Evolutionary conservation across 2,797 vertebrate genomes (phyloP).

Genomic region (Sebastes oblongus): DNA sequence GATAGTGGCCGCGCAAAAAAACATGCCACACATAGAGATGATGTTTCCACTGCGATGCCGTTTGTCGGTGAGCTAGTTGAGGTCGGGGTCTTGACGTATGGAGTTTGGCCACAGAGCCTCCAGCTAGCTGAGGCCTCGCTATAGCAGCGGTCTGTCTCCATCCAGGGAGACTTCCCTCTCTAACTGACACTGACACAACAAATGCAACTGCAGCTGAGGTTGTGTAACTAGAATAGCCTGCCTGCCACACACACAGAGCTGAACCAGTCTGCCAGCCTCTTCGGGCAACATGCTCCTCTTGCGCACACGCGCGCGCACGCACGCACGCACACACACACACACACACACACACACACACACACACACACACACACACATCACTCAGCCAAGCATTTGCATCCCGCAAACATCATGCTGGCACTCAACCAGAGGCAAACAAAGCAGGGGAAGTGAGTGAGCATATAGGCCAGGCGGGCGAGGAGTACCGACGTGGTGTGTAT

Average conservation of each 20-base stretch:
- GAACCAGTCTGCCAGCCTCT: neutral
- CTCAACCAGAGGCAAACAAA: conserved; percentile 72
- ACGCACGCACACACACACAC: conserved; percentile 3
- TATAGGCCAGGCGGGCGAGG: conserved; percentile 62
- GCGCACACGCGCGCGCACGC: too few species aligned
- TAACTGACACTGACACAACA: conserved; percentile 64
- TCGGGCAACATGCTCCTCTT: too few species aligned
- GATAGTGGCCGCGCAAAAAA: neutral
- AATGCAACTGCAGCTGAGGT: conserved; percentile 59
- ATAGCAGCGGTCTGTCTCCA: conserved; percentile 31
- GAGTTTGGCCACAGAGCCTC: conserved; percentile 39
- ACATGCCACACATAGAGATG: neutral
- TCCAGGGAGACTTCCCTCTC: conserved; percentile 48
- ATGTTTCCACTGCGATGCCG: conserved; percentile 15
- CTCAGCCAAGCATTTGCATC: conserved; percentile 74
- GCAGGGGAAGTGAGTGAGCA: conserved; percentile 71
- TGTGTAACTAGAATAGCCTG: conserved; percentile 64
- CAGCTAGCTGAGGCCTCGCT: conserved; percentile 22
- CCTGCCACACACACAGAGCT: conserved; percentile 2
- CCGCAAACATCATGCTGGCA: conserved; percentile 73
- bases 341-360: neutral
- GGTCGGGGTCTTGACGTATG: conserved; percentile 49
- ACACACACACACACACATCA: conserved; percentile 33
- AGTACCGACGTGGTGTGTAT: conserved; percentile 41
- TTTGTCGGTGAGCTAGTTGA: conserved; percentile 27